Conservation (phyloP, 2,797 vertebrate species). For the Pipistrellus kuhlii region DNA sequence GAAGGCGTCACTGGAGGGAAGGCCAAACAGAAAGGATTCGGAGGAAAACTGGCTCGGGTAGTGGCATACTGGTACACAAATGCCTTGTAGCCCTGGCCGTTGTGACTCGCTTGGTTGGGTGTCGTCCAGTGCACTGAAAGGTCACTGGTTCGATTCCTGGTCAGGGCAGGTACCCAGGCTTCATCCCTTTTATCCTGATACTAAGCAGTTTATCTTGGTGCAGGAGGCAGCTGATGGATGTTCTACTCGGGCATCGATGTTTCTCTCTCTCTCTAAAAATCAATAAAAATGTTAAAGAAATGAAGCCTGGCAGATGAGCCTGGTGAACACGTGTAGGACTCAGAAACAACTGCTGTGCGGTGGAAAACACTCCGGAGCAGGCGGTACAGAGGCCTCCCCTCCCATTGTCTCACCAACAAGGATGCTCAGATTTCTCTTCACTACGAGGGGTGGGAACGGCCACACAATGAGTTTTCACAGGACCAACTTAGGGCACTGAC, state of each 20-base stretch:
- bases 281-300: not conserved
- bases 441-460: not conserved
- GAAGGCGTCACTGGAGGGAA: not conserved
- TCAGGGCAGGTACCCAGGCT: not conserved
- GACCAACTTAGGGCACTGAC: not conserved
- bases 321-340: not conserved
- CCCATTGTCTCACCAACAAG: not conserved
- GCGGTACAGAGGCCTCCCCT: not conserved
- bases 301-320: not conserved
- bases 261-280: not conserved
- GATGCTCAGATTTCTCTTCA: rapidly evolving
- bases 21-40: not conserved
- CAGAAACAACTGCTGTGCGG: not conserved
- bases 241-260: not conserved
- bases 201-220: too few relatives aligned
- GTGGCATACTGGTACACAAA: not conserved
- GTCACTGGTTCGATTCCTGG: not conserved
- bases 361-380: not conserved
- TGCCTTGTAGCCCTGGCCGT: not conserved
- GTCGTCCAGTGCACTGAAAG: too few relatives aligned
- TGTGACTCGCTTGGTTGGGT: not conserved
- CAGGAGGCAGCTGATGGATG: not conserved
- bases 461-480: not conserved
- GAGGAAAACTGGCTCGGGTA: not conserved
- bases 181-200: not conserved